Evolutionary conservation across 2,797 vertebrate genomes (phyloP), one percentile per base, ranked within the genome.

Genomic region (Mus spretus): DNA sequence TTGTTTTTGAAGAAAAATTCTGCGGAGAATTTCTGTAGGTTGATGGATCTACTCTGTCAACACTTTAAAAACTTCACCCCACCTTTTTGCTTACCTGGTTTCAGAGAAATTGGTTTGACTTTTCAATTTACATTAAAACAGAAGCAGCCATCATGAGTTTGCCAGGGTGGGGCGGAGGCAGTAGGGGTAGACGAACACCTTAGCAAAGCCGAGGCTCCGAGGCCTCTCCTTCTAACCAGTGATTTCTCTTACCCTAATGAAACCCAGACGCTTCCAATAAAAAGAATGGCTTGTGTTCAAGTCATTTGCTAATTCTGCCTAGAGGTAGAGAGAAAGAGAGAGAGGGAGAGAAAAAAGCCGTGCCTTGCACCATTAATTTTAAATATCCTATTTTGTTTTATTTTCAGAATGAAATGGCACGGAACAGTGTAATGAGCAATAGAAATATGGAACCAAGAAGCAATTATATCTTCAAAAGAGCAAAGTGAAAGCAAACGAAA

Each of bases 371-470:
- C 98, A 98, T 98, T 97, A 98, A 98, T 97, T 98, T 98, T 98
- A 97, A 98, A 98, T 97, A 97, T 97, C 93, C 97, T 96, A 98
- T 98, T 97, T 97, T 98, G 97, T 96, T 98, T 98, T 98, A 97
- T 97, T 98, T 98, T 98, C 97, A 97, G 96, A 97, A 97, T 96
- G 97, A 98, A 98, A 98, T 98, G 97, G 96, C 94, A 97, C 90
- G 97, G 98, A 98, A 98, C 98, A 94, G 95, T 88, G 94, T 98
- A 98, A 98, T 98, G 97, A 98, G 96, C 97, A 96, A 97, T 95
- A 97, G 97, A 98, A 98, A 97, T 97, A 98, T 96, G 94, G 95
- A 97, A 97, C 95, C 97, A 94, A 97, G 97, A 97, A 96, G 97
- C 97, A 98, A 98, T 98, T 98, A 98, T 97, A 96, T 97, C 98